phyloP scores from a whole-genome alignment of 2,888 invertebrate species.

The Ptilodon capucinus region DNA sequence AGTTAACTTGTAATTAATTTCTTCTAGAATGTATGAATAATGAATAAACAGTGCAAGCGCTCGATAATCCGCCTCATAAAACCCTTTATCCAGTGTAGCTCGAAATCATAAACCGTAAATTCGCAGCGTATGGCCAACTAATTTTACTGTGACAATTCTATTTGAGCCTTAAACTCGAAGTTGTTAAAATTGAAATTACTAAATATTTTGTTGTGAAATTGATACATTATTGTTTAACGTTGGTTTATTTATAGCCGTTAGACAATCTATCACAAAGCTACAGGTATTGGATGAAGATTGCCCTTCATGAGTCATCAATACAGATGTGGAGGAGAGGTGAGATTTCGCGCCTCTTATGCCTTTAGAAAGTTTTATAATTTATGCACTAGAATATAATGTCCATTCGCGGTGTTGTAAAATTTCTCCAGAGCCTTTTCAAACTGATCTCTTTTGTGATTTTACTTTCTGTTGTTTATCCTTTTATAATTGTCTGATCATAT shows the following conservation, averaged over 20 bases:
- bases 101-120: slow-evolving; percentile 3
- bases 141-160: too few species aligned
- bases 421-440: neutral
- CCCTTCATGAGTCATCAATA: neutral
- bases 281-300: slow-evolving; percentile 11
- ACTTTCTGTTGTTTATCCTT: neutral
- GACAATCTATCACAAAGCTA: slow-evolving; percentile 5
- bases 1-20: too few species aligned
- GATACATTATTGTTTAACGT: too few species aligned
- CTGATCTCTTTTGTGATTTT: neutral
- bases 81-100: slow-evolving; percentile 4
- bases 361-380: neutral
- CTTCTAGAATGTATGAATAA: too few species aligned
- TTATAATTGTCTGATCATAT: too few species aligned
- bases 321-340: neutral
- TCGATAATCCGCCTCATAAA: neutral
- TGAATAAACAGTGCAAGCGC: slow-evolving; percentile 2
- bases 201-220: too few species aligned
- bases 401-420: neutral
- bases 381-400: neutral
- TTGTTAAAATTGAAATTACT: neutral
- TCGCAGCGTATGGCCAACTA: too few species aligned
- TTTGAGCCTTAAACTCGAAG: too few species aligned
- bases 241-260: slow-evolving; percentile 2
- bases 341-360: neutral